phyloP scores from a whole-genome alignment of 2,113 vertebrate species.

The Anarrhichthys ocellatus region DNA sequence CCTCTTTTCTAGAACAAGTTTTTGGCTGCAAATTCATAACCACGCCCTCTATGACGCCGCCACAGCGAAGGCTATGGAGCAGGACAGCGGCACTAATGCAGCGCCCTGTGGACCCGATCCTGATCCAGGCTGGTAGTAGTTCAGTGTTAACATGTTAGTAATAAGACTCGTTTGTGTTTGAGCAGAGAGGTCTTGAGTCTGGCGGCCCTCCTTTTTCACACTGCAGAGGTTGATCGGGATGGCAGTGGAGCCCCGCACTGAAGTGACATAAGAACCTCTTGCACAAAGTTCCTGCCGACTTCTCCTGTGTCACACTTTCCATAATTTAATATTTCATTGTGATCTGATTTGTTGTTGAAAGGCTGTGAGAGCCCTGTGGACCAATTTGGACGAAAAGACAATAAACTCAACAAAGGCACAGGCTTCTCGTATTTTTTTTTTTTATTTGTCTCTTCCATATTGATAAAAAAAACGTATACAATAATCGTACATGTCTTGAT shows the following conservation, averaged over 20 bases:
- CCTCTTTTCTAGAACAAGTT: constrained; percentile 64
- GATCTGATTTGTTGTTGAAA: constrained; percentile 49
- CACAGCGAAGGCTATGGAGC: constrained; percentile 12
- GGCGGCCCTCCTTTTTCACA: constrained; percentile 3
- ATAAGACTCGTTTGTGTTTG: constrained; percentile 1
- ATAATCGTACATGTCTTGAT: not conserved
- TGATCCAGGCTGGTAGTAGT: constrained; percentile 20
- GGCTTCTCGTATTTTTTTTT: not conserved
- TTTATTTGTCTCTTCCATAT: not conserved
- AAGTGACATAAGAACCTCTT: not conserved
- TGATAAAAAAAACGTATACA: not conserved
- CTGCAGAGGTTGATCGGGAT: constrained; percentile 8
- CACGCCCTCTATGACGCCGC: not conserved
- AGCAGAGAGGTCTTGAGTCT: not conserved
- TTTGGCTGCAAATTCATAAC: constrained; percentile 16
- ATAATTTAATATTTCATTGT: constrained; percentile 56
- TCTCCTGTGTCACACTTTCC: constrained; percentile 18
- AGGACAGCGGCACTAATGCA: not conserved
- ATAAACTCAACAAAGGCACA: constrained; percentile 62
- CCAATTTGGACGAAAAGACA: constrained; percentile 57
- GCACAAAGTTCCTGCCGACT: constrained; percentile 4
- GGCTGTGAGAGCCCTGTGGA: constrained; percentile 53
- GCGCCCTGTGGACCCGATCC: not conserved
- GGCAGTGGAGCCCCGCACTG: constrained; percentile 1
- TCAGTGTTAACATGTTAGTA: constrained; percentile 16